phyloP scores from a whole-genome alignment of 2,113 vertebrate genomes.

The Equus przewalskii region DNA sequence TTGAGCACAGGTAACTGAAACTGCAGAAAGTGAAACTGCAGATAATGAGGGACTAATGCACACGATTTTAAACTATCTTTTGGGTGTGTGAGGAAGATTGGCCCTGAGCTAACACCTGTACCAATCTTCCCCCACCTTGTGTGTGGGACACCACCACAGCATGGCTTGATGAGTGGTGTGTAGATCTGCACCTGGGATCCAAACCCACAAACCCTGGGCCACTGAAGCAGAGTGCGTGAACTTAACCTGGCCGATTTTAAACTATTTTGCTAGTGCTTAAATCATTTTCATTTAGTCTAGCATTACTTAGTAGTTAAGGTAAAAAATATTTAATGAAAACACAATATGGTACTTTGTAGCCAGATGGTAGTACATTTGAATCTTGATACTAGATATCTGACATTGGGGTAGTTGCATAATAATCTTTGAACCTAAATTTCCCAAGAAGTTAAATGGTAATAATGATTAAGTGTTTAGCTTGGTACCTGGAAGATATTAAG shows the following conservation, averaged over 20 bases:
- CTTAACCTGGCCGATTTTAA: not conserved
- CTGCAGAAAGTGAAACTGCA: no score
- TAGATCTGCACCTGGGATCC: no score
- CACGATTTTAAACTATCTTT: not conserved
- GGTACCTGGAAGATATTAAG: not conserved
- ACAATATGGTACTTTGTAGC: not conserved
- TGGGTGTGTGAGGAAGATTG: no score
- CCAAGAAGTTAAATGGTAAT: not conserved
- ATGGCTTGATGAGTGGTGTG: no score
- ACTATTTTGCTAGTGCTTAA: not conserved
- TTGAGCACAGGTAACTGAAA: no score
- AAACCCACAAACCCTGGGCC: no score
- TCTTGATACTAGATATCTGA: not conserved
- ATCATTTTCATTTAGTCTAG: not conserved
- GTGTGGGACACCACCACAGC: no score
- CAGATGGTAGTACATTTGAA: not conserved
- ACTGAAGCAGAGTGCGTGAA: no score
- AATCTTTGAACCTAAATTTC: not conserved
- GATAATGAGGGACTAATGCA: no score
- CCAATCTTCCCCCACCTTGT: no score
- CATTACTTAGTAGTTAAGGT: not conserved
- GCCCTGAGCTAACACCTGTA: no score
- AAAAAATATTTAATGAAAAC: not conserved
- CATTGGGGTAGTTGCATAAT: not conserved
- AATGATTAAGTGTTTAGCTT: not conserved